These are phyloP conservation scores for Serilophus lunatus DNA, from an alignment of 2,113 vertebrate genomes.

Conservation along the genomic window DNA sequence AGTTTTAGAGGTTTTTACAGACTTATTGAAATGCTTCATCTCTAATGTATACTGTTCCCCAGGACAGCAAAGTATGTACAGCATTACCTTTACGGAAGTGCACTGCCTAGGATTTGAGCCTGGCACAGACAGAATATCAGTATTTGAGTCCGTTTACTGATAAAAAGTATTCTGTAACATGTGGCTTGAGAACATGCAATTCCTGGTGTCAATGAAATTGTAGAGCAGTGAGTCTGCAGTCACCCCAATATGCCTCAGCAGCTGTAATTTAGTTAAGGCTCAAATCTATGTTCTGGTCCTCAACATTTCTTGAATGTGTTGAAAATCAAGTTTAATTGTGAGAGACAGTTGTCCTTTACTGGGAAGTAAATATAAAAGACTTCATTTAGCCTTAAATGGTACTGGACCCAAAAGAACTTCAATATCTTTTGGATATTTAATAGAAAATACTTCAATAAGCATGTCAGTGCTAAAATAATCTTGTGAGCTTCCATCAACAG, in stretches of 20 bases:
- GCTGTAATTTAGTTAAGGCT: constrained; percentile 33
- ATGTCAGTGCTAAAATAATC: background rate
- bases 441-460: constrained; percentile 11
- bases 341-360: constrained; percentile 25
- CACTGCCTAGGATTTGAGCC: background rate
- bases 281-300: constrained; percentile 20
- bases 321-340: constrained; percentile 42
- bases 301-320: background rate
- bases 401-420: background rate
- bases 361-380: constrained; percentile 16
- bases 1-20: background rate
- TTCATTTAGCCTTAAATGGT: background rate
- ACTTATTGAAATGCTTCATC: background rate
- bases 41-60: background rate
- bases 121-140: background rate
- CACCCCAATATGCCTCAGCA: background rate
- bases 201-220: constrained; percentile 22
- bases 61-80: background rate
- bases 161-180: constrained; percentile 16
- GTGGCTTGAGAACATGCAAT: background rate
- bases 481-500: background rate
- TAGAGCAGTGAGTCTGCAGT: background rate
- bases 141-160: constrained; percentile 21
- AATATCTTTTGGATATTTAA: background rate
- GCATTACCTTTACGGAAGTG: background rate